Evolutionary conservation across 2,113 vertebrate species (phyloP).

Genomic region (Aegithalos caudatus): DNA sequence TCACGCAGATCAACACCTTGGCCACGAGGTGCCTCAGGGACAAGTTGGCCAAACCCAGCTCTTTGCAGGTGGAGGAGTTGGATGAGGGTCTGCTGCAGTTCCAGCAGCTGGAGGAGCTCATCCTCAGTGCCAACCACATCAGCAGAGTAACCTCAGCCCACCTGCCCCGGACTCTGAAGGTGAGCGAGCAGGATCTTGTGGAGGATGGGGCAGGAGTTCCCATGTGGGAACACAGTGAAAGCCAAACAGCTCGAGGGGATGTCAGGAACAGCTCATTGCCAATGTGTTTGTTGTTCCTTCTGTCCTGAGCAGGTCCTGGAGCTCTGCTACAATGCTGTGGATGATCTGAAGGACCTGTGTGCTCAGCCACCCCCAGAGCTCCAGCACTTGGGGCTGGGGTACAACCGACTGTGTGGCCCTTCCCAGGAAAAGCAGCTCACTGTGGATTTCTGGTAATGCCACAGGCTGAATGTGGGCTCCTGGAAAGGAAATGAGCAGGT

Average conservation of each 20-base stretch:
- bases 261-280: not conserved
- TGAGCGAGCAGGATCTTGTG: not conserved
- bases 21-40: fast-evolving
- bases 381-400: slow-evolving; percentile 79
- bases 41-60: not conserved
- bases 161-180: slow-evolving; percentile 80
- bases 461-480: not conserved
- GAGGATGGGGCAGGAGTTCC: not conserved
- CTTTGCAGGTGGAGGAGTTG: slow-evolving; percentile 76
- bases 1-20: not conserved
- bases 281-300: not conserved
- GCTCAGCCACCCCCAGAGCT: slow-evolving; percentile 56
- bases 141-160: slow-evolving; percentile 63
- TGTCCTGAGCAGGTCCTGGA: slow-evolving; percentile 78
- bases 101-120: slow-evolving; percentile 78
- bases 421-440: slow-evolving; percentile 67
- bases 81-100: slow-evolving; percentile 79
- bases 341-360: slow-evolving; percentile 70
- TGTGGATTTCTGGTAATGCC: slow-evolving; percentile 75
- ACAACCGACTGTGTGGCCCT: slow-evolving; percentile 73
- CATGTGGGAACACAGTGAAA: not conserved
- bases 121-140: slow-evolving; percentile 82
- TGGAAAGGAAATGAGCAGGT: not conserved
- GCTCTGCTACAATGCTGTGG: slow-evolving; percentile 78
- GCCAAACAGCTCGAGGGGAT: fast-evolving